Evolutionary conservation across 1,140 invertebrate genomes (phyloP).

Genomic region (Telenomus remus): DNA sequence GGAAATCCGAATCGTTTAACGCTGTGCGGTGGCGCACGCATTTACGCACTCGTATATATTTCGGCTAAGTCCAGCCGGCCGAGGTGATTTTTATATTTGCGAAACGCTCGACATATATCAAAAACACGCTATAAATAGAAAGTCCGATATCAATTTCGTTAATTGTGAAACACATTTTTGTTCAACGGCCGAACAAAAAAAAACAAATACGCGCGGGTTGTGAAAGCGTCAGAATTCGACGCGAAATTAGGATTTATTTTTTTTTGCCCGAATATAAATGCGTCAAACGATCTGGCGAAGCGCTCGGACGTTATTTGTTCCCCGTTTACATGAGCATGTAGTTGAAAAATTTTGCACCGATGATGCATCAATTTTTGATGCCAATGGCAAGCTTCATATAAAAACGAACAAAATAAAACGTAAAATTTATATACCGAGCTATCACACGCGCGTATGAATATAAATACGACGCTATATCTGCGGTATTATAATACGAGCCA

Average conservation of each 20-base stretch:
- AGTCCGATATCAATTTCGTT: conserved; percentile 70
- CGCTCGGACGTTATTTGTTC: too few species aligned
- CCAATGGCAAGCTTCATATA: too few species aligned
- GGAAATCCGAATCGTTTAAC: conserved; percentile 69
- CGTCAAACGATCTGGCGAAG: too few species aligned
- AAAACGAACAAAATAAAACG: too few species aligned
- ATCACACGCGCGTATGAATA: too few species aligned
- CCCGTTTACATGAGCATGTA: too few species aligned
- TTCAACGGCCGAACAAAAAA: too few species aligned
- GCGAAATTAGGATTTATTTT: conserved; percentile 52
- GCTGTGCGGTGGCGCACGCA: conserved; percentile 50
- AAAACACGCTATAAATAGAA: conserved; percentile 67
- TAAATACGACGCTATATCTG: too few species aligned
- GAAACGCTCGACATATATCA: conserved; percentile 61
- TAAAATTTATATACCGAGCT: too few species aligned
- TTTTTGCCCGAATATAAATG: conserved; percentile 46
- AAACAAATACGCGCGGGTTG: conserved; percentile 46
- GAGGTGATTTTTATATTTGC: conserved; percentile 50
- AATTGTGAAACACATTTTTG: conserved; percentile 69
- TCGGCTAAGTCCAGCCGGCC: conserved; percentile 51
- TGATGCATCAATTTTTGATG: too few species aligned
- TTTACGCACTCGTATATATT: conserved; percentile 43
- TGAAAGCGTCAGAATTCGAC: conserved; percentile 54
- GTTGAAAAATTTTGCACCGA: too few species aligned
- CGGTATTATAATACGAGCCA: too few species aligned